phyloP scores from a whole-genome alignment of 2,113 vertebrate genomes.

The Tetrao urogallus region DNA sequence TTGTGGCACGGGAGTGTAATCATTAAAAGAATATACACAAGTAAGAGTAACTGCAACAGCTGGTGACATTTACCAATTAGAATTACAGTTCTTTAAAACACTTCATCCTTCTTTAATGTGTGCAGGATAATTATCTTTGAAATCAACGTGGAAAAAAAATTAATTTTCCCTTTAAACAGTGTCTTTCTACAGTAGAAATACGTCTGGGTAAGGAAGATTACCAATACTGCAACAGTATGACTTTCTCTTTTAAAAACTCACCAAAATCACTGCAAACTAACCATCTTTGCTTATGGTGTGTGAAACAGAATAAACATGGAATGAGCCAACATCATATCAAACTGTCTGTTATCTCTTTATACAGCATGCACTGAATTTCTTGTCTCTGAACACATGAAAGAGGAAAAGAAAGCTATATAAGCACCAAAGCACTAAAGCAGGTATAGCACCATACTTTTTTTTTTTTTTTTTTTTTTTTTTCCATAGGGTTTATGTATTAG shows the following conservation, averaged over 20 bases:
- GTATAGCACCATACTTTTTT: not conserved
- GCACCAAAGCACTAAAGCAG: not conserved
- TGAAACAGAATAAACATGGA: not conserved
- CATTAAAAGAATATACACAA: slow-evolving; percentile 84
- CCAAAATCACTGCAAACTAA: not conserved
- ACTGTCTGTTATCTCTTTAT: not conserved
- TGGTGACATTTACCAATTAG: slow-evolving; percentile 89
- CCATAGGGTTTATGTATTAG: not conserved
- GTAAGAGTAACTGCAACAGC: slow-evolving; percentile 84
- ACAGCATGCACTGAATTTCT: not conserved
- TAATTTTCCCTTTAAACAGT: slow-evolving; percentile 79
- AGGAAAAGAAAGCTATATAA: not conserved
- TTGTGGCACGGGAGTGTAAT: slow-evolving; percentile 80
- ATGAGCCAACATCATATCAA: not conserved
- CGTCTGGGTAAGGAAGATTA: slow-evolving; percentile 65
- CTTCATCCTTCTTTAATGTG: slow-evolving; percentile 75
- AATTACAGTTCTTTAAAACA: slow-evolving; percentile 83
- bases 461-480: not conserved
- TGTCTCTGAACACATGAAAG: not conserved
- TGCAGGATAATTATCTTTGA: slow-evolving; percentile 81
- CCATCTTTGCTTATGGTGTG: not conserved
- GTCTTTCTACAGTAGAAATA: slow-evolving; percentile 65
- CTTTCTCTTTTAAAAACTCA: slow-evolving; percentile 35
- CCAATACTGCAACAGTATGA: not conserved
- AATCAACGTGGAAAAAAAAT: slow-evolving; percentile 76